Evolutionary conservation across 2,888 invertebrate species (phyloP), one percentile per base, ranked within the genome.

Genomic region (Automeris io): DNA sequence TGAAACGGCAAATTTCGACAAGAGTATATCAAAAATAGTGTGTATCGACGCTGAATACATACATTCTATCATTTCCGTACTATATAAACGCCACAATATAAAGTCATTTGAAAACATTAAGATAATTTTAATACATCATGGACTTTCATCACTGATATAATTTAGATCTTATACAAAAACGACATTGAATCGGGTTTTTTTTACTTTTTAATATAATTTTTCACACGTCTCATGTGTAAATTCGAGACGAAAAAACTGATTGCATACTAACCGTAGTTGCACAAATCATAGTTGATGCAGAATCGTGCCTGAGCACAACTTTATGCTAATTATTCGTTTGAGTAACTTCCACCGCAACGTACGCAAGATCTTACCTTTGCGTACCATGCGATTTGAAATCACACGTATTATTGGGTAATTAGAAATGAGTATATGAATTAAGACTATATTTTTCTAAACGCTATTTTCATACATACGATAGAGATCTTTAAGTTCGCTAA

Each of bases 21-120:
- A 86, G 86, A 86, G 80, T 72, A 80, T 86, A 86, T 86, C 86
- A 86, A 86, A 86, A 86, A 86, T 86, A 86, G 85, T 82, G 81
- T 76, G 81, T 76, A 78, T 77, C 75, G 72, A 79, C 77, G 68
- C 73, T 66, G 68, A 63, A 70, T 71, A 65, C 56, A 75, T 80
- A 82, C 73, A 71, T 74, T 80, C 74, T 81, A 82, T 64, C 72
- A 74, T 71, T 59, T 77, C 67, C 77, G 79, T 76, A 75, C 29
- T 16, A 29, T 13, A 8, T 16, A n/a, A 71, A 72, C 64, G 77
- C 75, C 77, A 55, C 63, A 64, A 70, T 61, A 68, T 60, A 75
- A 79, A 73, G 75, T 78, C 80, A 75, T 71, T 71, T 70, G 70
- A 71, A 77, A 77, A 68, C 65, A 64, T 70, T 21, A 37, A 32